Conservation (phyloP, 53 echinoderm and acorn worm species). For the Holothuria leucospilota region DNA sequence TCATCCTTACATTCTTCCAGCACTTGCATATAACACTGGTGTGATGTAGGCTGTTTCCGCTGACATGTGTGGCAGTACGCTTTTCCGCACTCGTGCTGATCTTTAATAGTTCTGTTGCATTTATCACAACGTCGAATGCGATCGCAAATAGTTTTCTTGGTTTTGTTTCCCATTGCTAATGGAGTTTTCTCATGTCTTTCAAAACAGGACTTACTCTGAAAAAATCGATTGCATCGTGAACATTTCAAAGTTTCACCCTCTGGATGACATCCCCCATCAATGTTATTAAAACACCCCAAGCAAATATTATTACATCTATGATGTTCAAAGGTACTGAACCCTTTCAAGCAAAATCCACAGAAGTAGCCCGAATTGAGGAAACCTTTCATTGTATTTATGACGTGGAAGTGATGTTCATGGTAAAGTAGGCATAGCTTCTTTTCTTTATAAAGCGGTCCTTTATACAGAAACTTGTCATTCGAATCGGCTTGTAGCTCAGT, state of each 20-base stretch:
- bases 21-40: constrained; percentile 59
- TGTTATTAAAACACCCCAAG: constrained; percentile 8
- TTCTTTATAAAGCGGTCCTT: constrained; percentile 39
- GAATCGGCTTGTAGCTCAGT: constrained; percentile 33
- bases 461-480: constrained; percentile 42
- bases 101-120: neutral
- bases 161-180: constrained; percentile 7
- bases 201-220: constrained; percentile 58
- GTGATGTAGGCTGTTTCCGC: constrained; percentile 16
- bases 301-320: constrained; percentile 58
- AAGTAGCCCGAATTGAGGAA: constrained; percentile 57
- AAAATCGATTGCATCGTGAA: constrained; percentile 51
- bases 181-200: constrained; percentile 46
- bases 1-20: no score
- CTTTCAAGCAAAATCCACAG: constrained; percentile 63
- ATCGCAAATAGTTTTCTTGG: constrained; percentile 8
- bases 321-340: constrained; percentile 40
- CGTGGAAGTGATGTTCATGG: constrained; percentile 62
- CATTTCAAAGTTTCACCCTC: neutral
- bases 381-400: constrained; percentile 51
- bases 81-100: constrained; percentile 19
- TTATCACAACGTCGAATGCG: neutral
- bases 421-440: constrained; percentile 35
- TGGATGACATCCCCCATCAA: constrained; percentile 2
- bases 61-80: constrained; percentile 51